Conservation (phyloP, 92 coral and sea anemone species). For the Umimayanthus kanabou region DNA sequence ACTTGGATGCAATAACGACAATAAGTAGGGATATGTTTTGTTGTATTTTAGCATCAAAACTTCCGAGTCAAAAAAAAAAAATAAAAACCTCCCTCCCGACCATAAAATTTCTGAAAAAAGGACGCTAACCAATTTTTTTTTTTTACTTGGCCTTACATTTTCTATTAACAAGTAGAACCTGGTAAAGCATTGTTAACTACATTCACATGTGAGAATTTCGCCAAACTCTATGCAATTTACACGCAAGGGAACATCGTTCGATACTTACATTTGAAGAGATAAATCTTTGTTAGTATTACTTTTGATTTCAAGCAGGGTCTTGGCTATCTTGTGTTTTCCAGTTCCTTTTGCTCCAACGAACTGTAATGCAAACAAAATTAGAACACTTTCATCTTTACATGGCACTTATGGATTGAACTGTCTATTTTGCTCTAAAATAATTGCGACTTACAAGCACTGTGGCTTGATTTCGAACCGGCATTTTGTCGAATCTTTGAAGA, state of each 20-base stretch:
- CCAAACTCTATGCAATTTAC: background rate
- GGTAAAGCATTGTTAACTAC: background rate
- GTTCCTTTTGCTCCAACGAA: constrained; percentile 85
- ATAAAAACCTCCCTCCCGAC: no score
- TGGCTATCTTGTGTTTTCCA: constrained; percentile 80
- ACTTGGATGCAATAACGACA: no score
- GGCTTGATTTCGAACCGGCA: constrained; percentile 73
- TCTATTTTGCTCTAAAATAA: background rate
- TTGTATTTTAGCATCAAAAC: no score
- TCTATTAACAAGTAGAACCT: no score
- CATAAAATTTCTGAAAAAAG: no score
- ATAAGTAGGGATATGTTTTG: no score
- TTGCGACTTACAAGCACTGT: constrained; percentile 74
- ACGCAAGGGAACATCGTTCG: background rate
- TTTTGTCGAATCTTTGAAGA: constrained; percentile 77
- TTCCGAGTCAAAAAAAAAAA: no score
- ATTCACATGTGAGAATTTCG: background rate
- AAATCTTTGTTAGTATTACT: constrained; percentile 30
- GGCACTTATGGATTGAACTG: background rate
- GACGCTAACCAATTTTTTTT: no score
- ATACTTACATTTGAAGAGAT: constrained; percentile 79
- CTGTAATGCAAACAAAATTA: constrained; percentile 40
- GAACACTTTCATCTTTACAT: background rate
- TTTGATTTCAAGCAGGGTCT: constrained; percentile 51
- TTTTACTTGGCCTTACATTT: no score